Evolutionary conservation across 2,888 invertebrate genomes (phyloP).

Genomic region (Andrena praecox): DNA sequence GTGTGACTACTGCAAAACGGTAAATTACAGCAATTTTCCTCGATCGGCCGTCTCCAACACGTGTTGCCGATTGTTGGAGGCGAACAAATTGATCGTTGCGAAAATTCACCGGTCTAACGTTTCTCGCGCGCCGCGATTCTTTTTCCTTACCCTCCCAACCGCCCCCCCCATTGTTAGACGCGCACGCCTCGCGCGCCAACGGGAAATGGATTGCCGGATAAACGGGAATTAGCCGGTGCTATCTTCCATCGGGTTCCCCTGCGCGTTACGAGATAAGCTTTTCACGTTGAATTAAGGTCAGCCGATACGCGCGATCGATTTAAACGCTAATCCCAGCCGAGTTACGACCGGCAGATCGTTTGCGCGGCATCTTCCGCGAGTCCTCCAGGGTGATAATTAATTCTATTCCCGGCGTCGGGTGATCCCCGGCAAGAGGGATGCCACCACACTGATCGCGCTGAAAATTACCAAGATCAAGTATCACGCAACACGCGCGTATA

Average conservation of each 20-base stretch:
- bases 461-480: background rate
- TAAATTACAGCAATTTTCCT: conserved; percentile 78
- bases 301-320: background rate
- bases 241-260: conserved; percentile 17
- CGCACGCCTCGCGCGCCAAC: conserved; percentile 26
- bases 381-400: background rate
- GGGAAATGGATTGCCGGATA: conserved; percentile 53
- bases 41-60: conserved; percentile 69
- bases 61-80: conserved; percentile 65
- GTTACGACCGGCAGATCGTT: background rate
- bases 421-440: background rate
- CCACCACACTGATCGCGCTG: too few relatives aligned
- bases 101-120: conserved; percentile 72
- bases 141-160: background rate
- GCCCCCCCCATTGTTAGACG: background rate
- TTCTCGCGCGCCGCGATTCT: conserved; percentile 48
- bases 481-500: background rate
- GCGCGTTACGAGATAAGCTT: background rate
- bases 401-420: background rate
- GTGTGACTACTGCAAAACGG: conserved; percentile 73
- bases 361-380: background rate
- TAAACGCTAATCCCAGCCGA: background rate
- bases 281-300: conserved; percentile 9
- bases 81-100: conserved; percentile 69
- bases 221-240: conserved; percentile 33